Percentiles rank a stretch among this genome's conserved stretches.
phyloP scores from a whole-genome alignment of 2,888 invertebrate genomes.

The Zaprionus bogoriensis region DNA sequence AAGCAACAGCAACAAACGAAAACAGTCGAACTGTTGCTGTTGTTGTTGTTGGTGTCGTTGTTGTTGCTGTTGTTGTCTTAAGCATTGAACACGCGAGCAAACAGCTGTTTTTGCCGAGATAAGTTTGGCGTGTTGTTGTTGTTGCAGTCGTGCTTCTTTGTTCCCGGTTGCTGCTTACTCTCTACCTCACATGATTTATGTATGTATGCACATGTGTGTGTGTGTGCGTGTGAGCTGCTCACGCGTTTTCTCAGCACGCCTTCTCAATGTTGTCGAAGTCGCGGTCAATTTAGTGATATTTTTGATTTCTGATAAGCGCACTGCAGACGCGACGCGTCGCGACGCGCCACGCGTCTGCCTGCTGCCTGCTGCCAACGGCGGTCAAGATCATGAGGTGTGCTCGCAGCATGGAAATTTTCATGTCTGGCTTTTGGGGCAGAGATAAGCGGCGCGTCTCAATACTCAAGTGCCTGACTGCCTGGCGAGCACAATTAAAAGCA shows the following conservation, averaged over 20 bases:
- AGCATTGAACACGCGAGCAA: slow-evolving; percentile 54
- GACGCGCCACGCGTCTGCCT: slow-evolving; percentile 60
- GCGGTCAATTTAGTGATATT: slow-evolving; percentile 15
- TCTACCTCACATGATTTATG: slow-evolving; percentile 33
- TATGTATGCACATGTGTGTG: background rate
- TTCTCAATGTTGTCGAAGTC: too few relatives aligned
- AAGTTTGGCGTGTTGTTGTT: slow-evolving; percentile 25
- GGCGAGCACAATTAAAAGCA: slow-evolving; percentile 8
- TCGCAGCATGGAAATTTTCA: slow-evolving; percentile 48
- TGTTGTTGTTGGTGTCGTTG: slow-evolving; percentile 37
- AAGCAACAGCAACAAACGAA: slow-evolving; percentile 30
- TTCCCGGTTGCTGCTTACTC: slow-evolving; percentile 18
- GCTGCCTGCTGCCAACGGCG: slow-evolving; percentile 19
- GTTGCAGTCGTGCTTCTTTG: slow-evolving; percentile 8
- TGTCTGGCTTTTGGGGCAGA: slow-evolving; percentile 32
- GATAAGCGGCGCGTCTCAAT: slow-evolving; percentile 38
- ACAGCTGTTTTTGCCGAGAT: slow-evolving; percentile 62
- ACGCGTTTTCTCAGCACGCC: slow-evolving; percentile 15
- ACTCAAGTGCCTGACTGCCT: background rate
- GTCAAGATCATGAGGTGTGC: slow-evolving; percentile 53
- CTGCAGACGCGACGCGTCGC: background rate
- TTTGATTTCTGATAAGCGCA: slow-evolving; percentile 58
- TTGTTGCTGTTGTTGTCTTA: slow-evolving; percentile 26
- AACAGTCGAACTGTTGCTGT: slow-evolving; percentile 61
- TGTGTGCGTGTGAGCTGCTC: background rate